Evolutionary conservation across 2,113 vertebrate genomes (phyloP), one percentile per base, ranked within the genome.

Genomic region (Mesocricetus auratus): DNA sequence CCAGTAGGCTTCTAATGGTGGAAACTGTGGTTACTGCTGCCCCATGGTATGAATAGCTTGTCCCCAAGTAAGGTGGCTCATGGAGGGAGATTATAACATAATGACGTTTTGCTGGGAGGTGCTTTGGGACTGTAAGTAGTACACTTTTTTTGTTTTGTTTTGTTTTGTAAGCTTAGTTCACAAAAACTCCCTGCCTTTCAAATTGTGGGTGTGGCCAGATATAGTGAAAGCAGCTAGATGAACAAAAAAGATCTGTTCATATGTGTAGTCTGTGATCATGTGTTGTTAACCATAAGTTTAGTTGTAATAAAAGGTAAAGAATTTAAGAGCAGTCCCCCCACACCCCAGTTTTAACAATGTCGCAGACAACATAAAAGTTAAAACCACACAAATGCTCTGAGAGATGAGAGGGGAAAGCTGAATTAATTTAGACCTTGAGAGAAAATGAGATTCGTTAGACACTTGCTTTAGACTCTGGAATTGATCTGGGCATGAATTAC

Each of bases 1-100:
- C 92, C 94, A 97, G 92, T 86, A 87, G 90, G 62, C 94, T 96
- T 83, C 90, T 96, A 93, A 96, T 95, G 86, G 96, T 68, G 86
- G 97, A 95, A 97, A 96, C 97, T 96, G 94, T 97, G 97, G 94
- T 96, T 97, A 96, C 97, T 97, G 71, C 94, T 98, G 94, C 95
- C 97, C 91, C 92, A 50, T 93, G 90, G 90, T 94, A 94, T 89
- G 97, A 96, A 39, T 96, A 95, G 86, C 94, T 93, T 95, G 92
- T 94, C 92, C 93, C 78, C 75, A 88, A 89, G 78, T 69, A 93
- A 96, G 64, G 93, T 82, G 58, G 56, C 64, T 73, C 86, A 60
- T 22, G 9, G 94, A 97, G 73, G 94, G 89, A 96, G 93, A 97
- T 96, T 93, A 87, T 29, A 94, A 50, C 90, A 66, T 86, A 94